Base-by-base conservation (phyloP, 2,888 invertebrate genomes). In the Ichneumoninae sp. region DNA sequence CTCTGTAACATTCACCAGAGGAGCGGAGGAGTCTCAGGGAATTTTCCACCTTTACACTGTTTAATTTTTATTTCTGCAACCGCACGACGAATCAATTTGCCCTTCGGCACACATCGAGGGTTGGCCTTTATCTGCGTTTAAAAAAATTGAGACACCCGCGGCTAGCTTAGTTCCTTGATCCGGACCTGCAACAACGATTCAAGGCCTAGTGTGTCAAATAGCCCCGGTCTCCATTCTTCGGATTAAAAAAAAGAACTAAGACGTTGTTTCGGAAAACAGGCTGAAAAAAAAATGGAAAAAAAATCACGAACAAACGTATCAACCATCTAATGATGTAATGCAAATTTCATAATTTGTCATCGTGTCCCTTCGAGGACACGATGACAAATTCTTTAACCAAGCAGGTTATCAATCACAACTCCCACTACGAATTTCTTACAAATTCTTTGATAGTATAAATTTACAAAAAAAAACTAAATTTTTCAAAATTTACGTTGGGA, bases 21-120 rank as follows among this genome's bases (percentile, higher is more conserved):
- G 8, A 54, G 44, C 57, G 1, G 22, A 44, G 16, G 50, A 44
- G 69, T 60, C 57, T 40, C 33, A 16, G 40, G 10, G 30, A 16
- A 66, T 26, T 68, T 54, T 36, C 40, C 57, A 30, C 63, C 47
- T 63, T 75, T 33, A 22, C 50, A 47, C 33, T 63, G 22, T 75
- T 16, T 26, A n/a, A 33, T 75, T 60, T 71, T 80, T 80, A 50
- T 71, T 36, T 71, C 26, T 0, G n/a, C 57, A 33, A 57, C 44
- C 1, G 36, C 26, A 54, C 30, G 26, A 54, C 40, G 52, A 73
- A 57, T 54, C 54, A n/a, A 73, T 54, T 33, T 73, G 26, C 63
- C 16, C 7, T 33, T 63, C 30, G n/a, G 5, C 16, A 63, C 33
- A 63, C 16, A 8, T n/a, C 4, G 26, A 63, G 16, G 22, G 1